Percentiles rank a stretch among this genome's conserved stretches.
Evolutionary conservation across 2,113 vertebrate genomes (phyloP).

Genomic region (Nesoenas mayeri): DNA sequence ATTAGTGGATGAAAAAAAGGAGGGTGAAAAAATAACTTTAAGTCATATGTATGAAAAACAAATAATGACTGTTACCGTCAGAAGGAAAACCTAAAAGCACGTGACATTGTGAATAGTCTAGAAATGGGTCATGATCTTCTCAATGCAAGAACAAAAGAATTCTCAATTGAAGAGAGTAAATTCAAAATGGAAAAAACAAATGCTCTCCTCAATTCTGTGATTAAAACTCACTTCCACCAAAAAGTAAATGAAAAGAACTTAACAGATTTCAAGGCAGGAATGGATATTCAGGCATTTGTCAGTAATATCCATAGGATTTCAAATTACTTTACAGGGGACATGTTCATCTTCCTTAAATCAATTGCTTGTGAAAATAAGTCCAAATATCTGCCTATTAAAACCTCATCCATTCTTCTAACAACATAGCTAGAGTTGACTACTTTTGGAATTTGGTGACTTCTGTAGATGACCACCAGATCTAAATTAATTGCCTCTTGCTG

Average conservation of each 20-base stretch:
- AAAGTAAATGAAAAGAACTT: neutral
- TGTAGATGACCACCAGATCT: neutral
- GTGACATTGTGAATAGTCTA: neutral
- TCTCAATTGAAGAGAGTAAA: neutral
- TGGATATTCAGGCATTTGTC: neutral
- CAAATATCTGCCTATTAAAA: neutral
- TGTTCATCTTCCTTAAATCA: neutral
- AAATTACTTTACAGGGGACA: neutral
- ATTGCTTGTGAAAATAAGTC: neutral
- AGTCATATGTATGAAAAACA: neutral
- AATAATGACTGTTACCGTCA: fast-evolving
- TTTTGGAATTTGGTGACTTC: neutral
- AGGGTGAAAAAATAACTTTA: neutral
- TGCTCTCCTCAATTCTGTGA: neutral
- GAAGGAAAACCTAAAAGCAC: neutral
- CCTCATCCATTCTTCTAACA: neutral
- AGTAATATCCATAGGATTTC: neutral
- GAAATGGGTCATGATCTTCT: neutral
- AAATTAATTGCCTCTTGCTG: neutral
- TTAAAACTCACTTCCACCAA: neutral
- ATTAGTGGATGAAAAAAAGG: neutral
- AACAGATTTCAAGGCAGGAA: neutral
- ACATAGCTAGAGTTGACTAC: neutral
- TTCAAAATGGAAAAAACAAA: neutral
- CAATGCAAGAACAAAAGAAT: neutral